A percentile compares a stretch with the other conserved stretches of the same genome.
These are phyloP conservation scores for Operophtera brumata DNA, from an alignment of 2,888 invertebrate species.

Conservation along the genomic window DNA sequence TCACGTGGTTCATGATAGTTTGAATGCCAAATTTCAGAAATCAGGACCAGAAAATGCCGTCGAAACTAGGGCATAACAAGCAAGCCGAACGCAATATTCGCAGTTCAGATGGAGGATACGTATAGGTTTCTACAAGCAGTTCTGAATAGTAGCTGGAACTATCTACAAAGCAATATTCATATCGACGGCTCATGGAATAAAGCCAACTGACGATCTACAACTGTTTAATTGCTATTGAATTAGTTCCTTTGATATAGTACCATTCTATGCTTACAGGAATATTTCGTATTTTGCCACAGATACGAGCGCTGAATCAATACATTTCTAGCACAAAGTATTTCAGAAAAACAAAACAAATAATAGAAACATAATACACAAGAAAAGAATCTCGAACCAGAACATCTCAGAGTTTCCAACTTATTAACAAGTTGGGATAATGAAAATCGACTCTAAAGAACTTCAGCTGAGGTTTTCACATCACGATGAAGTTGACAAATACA, in stretches of 20 bases:
- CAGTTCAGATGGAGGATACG: constrained; percentile 2
- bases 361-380: constrained; percentile 10
- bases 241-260: not conserved
- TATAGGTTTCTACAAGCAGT: not conserved
- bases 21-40: too few species aligned
- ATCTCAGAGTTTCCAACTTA: constrained; percentile 12
- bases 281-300: not conserved
- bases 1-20: too few species aligned
- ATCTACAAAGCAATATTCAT: not conserved
- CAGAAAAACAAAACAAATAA: constrained; percentile 6
- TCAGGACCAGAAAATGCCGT: too few species aligned
- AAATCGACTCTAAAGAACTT: constrained; percentile 19
- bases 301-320: not conserved
- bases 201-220: not conserved
- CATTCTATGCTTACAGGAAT: not conserved
- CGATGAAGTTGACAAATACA: constrained; percentile 3
- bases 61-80: too few species aligned
- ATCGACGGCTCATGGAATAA: not conserved
- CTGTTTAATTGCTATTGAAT: too few species aligned
- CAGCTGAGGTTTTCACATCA: constrained; percentile 11
- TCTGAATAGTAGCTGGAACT: constrained; percentile 1
- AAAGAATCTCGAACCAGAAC: constrained; percentile 2
- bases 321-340: constrained; percentile 1
- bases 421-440: constrained; percentile 20
- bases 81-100: constrained; percentile 1